Conservation (phyloP, 2,113 vertebrate genomes). For the Piprites chloris region DNA sequence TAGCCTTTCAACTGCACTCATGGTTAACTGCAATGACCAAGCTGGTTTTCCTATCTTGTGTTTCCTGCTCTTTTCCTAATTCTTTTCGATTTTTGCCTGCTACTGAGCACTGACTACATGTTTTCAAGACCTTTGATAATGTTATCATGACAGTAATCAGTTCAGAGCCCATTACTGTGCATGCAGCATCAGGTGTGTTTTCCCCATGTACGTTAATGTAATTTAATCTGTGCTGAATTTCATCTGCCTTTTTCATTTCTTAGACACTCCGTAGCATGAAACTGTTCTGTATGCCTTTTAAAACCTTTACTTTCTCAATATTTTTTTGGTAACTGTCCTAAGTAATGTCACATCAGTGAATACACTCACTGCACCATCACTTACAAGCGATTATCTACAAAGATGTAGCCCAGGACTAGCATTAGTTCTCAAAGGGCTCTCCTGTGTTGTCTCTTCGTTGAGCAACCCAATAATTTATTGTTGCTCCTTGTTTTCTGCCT, state of each 20-base stretch:
- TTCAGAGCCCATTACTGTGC: background rate
- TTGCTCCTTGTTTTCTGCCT: background rate
- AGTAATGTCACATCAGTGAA: background rate
- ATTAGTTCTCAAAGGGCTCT: background rate
- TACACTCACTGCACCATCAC: background rate
- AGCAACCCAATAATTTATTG: background rate
- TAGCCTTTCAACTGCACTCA: background rate
- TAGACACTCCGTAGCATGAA: background rate
- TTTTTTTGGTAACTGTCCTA: background rate
- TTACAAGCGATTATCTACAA: background rate
- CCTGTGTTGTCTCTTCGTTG: background rate
- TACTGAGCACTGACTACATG: background rate
- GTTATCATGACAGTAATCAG: background rate
- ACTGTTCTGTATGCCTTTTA: background rate
- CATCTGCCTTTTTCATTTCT: background rate
- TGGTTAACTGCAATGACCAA: background rate
- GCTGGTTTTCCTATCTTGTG: background rate
- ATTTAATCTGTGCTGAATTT: background rate
- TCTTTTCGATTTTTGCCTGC: background rate
- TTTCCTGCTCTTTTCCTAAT: background rate
- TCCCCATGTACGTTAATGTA: background rate
- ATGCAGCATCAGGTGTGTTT: background rate
- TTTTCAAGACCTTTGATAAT: background rate
- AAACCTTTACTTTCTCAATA: background rate
- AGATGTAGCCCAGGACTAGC: background rate